Percentiles rank a stretch among this genome's conserved stretches.
Conservation (phyloP, 1,140 invertebrate species). For the Ladona fulva region DNA sequence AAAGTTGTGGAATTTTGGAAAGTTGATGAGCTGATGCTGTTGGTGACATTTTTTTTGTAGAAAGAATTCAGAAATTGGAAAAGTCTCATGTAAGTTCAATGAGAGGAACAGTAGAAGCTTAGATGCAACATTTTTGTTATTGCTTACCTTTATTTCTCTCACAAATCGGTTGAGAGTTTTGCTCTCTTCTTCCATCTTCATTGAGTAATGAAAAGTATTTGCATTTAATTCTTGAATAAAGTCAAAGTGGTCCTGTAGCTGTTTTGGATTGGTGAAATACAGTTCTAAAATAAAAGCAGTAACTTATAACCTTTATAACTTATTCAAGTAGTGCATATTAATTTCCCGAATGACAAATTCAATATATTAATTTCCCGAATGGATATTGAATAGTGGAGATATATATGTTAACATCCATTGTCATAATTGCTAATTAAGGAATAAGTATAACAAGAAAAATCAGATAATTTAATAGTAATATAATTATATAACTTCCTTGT, state of each 20-base stretch:
- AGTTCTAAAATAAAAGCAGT: constrained; percentile 28
- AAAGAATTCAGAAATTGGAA: not conserved
- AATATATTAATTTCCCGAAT: not conserved
- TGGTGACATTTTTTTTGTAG: not conserved
- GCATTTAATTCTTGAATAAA: not conserved
- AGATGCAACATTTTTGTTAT: too few relatives aligned
- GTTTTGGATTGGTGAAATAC: constrained; percentile 47
- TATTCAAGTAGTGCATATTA: not conserved
- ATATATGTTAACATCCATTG: not conserved
- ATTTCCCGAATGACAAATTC: not conserved
- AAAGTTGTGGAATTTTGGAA: not conserved
- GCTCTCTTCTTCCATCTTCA: not conserved
- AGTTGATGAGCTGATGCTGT: not conserved
- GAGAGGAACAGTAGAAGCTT: not conserved
- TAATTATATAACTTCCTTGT: too few relatives aligned
- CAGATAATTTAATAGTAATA: too few relatives aligned
- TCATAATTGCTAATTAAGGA: too few relatives aligned
- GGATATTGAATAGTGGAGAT: not conserved
- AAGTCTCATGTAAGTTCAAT: not conserved
- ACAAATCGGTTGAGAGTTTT: not conserved
- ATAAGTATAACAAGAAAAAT: too few relatives aligned
- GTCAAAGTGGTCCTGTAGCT: constrained; percentile 35
- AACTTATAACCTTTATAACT: not conserved
- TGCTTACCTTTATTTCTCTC: not conserved
- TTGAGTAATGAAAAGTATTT: not conserved